A percentile compares a stretch with the other conserved stretches of the same genome.
Evolutionary conservation across 92 coral and sea anemone species (phyloP).

Genomic region (Phenganax subtilis): DNA sequence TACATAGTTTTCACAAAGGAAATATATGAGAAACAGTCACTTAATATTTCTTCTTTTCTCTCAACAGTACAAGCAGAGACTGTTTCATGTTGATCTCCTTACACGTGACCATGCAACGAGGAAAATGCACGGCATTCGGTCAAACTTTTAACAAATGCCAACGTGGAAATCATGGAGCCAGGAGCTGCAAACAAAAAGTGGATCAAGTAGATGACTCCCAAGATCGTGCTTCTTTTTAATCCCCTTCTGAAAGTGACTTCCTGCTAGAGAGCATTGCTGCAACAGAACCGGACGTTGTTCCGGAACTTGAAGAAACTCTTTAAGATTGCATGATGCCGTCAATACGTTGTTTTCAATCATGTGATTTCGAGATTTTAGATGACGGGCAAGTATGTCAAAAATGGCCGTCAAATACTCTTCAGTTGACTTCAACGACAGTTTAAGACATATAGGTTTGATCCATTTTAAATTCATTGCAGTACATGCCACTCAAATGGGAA

Average conservation of each 20-base stretch:
- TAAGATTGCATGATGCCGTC: neutral
- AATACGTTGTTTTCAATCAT: neutral
- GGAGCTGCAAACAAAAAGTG: constrained; percentile 24
- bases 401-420: no score
- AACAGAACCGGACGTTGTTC: neutral
- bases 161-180: constrained; percentile 40
- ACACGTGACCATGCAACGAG: neutral
- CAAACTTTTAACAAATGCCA: constrained; percentile 24
- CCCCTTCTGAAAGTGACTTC: neutral
- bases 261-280: neutral
- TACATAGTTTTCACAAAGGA: no score
- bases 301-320: neutral
- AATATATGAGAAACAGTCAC: no score
- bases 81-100: no score
- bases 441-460: no score
- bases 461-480: no score
- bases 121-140: constrained; percentile 46
- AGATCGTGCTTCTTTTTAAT: neutral
- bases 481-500: no score
- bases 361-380: no score
- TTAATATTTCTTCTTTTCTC: no score
- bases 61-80: no score
- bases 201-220: constrained; percentile 11
- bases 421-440: no score
- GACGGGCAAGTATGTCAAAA: no score